Conservation (phyloP, 2,888 invertebrate species). For the Abscondita cerata region DNA sequence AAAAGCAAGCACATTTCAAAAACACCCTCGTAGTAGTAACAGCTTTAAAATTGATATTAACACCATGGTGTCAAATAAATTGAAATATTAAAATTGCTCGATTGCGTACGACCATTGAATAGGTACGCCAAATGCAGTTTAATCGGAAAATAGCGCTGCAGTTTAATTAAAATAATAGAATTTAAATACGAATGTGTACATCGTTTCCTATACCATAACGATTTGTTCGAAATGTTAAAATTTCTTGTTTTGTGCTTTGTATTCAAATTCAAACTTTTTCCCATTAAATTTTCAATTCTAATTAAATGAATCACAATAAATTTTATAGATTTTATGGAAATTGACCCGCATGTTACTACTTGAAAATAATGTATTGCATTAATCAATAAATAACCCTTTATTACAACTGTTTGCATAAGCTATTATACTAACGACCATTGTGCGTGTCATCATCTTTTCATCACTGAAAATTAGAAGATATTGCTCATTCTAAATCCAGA, state of each 20-base stretch:
- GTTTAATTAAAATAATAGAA: too few relatives aligned
- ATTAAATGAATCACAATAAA: slow-evolving; percentile 8
- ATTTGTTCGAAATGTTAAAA: too few relatives aligned
- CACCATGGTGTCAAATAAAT: too few relatives aligned
- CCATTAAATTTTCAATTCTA: background rate
- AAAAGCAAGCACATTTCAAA: too few relatives aligned
- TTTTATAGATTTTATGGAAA: slow-evolving; percentile 6
- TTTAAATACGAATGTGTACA: too few relatives aligned
- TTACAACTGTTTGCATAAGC: slow-evolving; percentile 27
- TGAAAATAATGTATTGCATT: slow-evolving; percentile 17
- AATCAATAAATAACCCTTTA: slow-evolving; percentile 28
- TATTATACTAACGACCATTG: slow-evolving; percentile 30
- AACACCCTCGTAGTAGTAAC: too few relatives aligned
- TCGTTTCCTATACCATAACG: too few relatives aligned
- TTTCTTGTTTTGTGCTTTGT: background rate
- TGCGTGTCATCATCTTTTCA: slow-evolving; percentile 34
- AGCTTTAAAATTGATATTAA: too few relatives aligned
- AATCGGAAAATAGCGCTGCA: too few relatives aligned
- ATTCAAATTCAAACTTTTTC: slow-evolving; percentile 1
- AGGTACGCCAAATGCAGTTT: too few relatives aligned
- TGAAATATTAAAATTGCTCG: too few relatives aligned
- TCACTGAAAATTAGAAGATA: slow-evolving; percentile 31
- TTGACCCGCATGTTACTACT: background rate
- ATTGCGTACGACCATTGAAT: background rate
- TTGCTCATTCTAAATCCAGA: slow-evolving; percentile 32